Base-by-base conservation (phyloP, 2,797 vertebrate genomes). In the Mormyrus hasselquistii region DNA sequence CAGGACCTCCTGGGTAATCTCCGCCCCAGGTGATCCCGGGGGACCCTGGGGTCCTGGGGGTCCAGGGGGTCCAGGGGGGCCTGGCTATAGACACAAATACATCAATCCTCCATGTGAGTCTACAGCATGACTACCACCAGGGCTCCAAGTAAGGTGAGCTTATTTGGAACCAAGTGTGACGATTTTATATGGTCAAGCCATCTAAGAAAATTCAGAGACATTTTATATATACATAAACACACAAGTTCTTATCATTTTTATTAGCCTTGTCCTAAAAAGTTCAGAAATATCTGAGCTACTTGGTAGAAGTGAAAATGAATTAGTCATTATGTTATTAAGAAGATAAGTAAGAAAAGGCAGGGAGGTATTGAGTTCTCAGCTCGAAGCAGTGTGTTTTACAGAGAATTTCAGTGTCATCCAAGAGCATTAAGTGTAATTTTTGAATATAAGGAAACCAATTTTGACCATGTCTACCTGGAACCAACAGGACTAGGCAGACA, bases 41-140 rank as follows among this genome's bases (percentile, higher is more conserved):
- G 96, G 98, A 83, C 93, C 98, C 91, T 93, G 98, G 29, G 95
- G 98, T 41, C 97, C 97, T 0, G 96, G 96, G 41, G 97, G 94
- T 19, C 98, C 97, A 0, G 98, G 97, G 2, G 98, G 98, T 0
- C 98, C 98, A 0, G 97, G 97, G 6, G 97, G 97, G 0, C 98
- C 97, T 14, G 97, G 96, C 98, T 99, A 86, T 16, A 89, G 59
- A 91, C 90, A 79, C 0, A 91, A 92, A 55, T 47, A 82, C 10
- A 47, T 79, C 86, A 84, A 57, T 19, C 49, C 22, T 2, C 8
- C 9, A 41, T 25, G 22, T 85, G 47, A 85, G 83, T 29, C 19
- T 44, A 5, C 65, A 73, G 29, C 65, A 38, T 38, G 1, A 14
- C 65, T 73, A 5, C 4, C 65, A 73, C 12, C 65, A 16, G 12